phyloP scores from a whole-genome alignment of 1,140 invertebrate genomes.

The Bombus cullumanus region DNA sequence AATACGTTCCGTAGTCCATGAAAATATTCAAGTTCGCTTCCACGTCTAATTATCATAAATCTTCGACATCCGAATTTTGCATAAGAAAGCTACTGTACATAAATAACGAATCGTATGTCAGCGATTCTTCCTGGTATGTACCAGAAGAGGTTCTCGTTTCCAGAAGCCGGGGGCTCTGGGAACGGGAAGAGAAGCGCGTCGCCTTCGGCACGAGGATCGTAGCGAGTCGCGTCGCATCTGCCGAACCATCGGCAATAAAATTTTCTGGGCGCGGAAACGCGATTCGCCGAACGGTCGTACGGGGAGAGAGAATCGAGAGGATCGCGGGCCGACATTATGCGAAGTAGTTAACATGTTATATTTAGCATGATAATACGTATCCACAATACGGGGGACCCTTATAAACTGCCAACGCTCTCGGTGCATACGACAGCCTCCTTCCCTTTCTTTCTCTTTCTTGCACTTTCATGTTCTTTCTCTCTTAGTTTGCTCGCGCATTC shows the following conservation, averaged over 20 bases:
- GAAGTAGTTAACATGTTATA: conserved; percentile 84
- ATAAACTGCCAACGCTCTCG: conserved; percentile 82
- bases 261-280: conserved; percentile 64
- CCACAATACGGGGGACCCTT: conserved; percentile 80
- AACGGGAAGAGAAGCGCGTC: background rate
- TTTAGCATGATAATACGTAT: conserved; percentile 83
- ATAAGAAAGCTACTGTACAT: conserved; percentile 10
- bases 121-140: background rate
- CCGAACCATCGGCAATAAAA: conserved; percentile 65
- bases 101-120: background rate
- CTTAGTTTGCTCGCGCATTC: conserved; percentile 26
- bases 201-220: background rate
- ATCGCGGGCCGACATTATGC: conserved; percentile 75
- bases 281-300: conserved; percentile 65
- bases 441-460: conserved; percentile 41
- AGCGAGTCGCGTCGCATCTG: conserved; percentile 58
- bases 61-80: background rate
- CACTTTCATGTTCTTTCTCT: conserved; percentile 14
- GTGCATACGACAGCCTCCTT: conserved; percentile 68
- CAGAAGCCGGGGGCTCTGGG: conserved; percentile 18
- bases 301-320: conserved; percentile 60
- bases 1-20: background rate
- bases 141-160: conserved; percentile 3
- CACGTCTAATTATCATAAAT: background rate
- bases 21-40: background rate